A percentile compares a stretch with the other conserved stretches of the same genome.
Evolutionary conservation across 2,797 vertebrate genomes (phyloP).

Genomic region (Notolabrus celidotus): DNA sequence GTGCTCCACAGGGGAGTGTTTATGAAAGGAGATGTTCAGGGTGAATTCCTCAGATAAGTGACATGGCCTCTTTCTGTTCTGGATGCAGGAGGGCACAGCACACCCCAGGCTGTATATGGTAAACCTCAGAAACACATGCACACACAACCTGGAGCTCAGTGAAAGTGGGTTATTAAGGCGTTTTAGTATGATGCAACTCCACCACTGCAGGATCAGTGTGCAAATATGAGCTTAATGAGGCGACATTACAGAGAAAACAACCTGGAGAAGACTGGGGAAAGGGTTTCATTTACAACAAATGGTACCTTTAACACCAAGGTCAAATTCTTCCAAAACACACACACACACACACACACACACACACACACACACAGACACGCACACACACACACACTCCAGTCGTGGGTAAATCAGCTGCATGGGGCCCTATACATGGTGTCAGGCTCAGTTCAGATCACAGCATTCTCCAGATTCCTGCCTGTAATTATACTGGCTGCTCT

Average conservation of each 20-base stretch:
- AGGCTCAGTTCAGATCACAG: conserved; percentile 71
- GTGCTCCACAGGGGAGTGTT: conserved; percentile 78
- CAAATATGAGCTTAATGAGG: conserved; percentile 13
- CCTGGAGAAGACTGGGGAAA: conserved; percentile 9
- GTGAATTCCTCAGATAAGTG: conserved; percentile 82
- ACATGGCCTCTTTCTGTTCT: conserved; percentile 67
- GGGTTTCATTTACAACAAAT: conserved; percentile 37
- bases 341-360: conserved; percentile 15
- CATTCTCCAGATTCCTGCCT: conserved; percentile 79
- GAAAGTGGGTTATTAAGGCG: conserved; percentile 10
- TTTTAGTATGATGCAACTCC: conserved; percentile 4
- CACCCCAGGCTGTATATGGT: conserved; percentile 51
- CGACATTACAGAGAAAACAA: background rate
- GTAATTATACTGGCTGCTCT: conserved; percentile 71
- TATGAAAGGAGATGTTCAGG: conserved; percentile 77
- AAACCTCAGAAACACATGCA: conserved; percentile 45
- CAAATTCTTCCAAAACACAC: conserved; percentile 1
- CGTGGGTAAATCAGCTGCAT: conserved; percentile 62
- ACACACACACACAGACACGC: conserved; percentile 1
- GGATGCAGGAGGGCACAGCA: conserved; percentile 48
- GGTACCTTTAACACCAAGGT: conserved; percentile 26
- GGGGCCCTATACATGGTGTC: conserved; percentile 67
- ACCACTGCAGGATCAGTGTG: background rate
- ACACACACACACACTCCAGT: conserved; percentile 16
- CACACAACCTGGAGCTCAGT: conserved; percentile 6